phyloP scores from a whole-genome alignment of 2,888 invertebrate species.

The Cremastobaeus sp. region DNA sequence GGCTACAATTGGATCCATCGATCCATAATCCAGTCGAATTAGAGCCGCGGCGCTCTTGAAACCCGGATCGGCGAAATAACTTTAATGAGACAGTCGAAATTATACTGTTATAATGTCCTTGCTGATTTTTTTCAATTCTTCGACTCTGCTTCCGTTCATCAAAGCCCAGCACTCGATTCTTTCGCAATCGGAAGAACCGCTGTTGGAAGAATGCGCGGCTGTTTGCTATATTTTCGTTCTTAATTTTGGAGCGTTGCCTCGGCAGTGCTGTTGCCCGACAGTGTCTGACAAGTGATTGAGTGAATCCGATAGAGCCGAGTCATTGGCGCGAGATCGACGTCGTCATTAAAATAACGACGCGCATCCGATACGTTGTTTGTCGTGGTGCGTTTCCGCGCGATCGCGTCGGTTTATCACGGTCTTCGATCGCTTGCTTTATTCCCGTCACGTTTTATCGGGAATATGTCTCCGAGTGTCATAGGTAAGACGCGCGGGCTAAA shows the following conservation, averaged over 20 bases:
- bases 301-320: constrained; percentile 42
- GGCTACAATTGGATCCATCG: constrained; percentile 29
- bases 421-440: constrained; percentile 41
- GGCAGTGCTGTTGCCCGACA: no score
- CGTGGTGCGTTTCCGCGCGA: constrained; percentile 43
- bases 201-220: no score
- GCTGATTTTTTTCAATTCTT: no score
- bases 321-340: constrained; percentile 50
- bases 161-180: no score
- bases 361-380: constrained; percentile 59
- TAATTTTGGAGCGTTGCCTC: no score
- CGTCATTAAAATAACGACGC: constrained; percentile 57
- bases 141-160: no score
- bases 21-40: constrained; percentile 47
- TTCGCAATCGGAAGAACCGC: no score
- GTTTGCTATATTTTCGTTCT: no score
- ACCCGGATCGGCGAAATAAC: no score
- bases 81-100: no score
- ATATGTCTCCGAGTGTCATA: constrained; percentile 51
- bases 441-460: constrained; percentile 58
- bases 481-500: constrained; percentile 35
- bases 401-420: constrained; percentile 48
- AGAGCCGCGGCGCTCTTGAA: no score
- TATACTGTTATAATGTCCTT: no score
- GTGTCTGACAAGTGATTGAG: constrained; percentile 50